These are phyloP conservation scores for Parnassius smintheus DNA, from an alignment of 2,888 invertebrate genomes.

Conservation along the genomic window DNA sequence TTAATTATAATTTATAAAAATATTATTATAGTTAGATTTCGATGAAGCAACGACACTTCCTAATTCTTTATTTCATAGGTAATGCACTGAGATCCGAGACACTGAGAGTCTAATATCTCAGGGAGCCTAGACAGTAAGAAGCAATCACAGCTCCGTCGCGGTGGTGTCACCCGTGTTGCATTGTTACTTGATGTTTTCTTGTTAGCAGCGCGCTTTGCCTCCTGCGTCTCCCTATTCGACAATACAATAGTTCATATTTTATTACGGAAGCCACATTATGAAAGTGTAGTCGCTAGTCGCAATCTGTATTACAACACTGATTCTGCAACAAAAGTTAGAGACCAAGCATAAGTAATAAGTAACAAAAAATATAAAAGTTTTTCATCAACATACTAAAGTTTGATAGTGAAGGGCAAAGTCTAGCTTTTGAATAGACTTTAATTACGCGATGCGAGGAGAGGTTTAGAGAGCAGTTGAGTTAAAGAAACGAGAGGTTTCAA, in stretches of 20 bases:
- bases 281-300: conserved; percentile 6
- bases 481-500: too few species aligned
- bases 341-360: too few species aligned
- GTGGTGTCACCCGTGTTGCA: conserved; percentile 58
- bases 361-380: too few species aligned
- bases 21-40: too few species aligned
- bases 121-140: conserved; percentile 58
- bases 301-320: conserved; percentile 15
- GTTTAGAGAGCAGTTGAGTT: too few species aligned
- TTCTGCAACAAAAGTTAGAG: not conserved
- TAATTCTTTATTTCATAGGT: conserved; percentile 40
- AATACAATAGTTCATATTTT: conserved; percentile 44
- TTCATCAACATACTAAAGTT: too few species aligned
- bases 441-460: too few species aligned
- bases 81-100: conserved; percentile 53
- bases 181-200: conserved; percentile 72
- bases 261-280: conserved; percentile 24
- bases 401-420: too few species aligned
- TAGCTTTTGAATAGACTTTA: too few species aligned
- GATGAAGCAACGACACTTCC: conserved; percentile 29
- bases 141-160: conserved; percentile 65
- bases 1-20: too few species aligned
- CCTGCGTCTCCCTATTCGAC: conserved; percentile 40
- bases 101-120: conserved; percentile 74
- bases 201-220: conserved; percentile 58